These are phyloP conservation scores for Eutolmus rufibarbis DNA, from an alignment of 2,888 invertebrate species.

Conservation along the genomic window DNA sequence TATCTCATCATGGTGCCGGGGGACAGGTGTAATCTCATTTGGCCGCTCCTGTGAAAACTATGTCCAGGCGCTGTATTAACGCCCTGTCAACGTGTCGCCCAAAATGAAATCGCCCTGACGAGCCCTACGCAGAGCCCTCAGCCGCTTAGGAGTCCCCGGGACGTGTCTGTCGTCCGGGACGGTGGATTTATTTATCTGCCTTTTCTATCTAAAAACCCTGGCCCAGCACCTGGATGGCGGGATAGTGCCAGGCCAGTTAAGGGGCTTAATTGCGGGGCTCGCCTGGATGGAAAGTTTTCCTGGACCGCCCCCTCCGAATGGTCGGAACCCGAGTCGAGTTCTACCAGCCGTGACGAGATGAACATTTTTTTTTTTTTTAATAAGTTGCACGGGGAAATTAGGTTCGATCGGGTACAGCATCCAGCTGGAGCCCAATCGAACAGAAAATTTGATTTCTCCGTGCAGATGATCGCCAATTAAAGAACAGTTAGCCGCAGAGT, in stretches of 20 bases:
- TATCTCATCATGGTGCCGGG: neutral
- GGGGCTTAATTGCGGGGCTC: neutral
- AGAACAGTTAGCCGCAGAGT: neutral
- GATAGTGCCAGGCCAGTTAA: neutral
- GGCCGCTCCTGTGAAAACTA: constrained; percentile 2
- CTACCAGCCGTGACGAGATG: neutral
- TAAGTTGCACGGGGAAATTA: neutral
- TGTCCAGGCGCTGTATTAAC: neutral
- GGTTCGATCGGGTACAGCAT: neutral
- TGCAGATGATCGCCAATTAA: constrained; percentile 1
- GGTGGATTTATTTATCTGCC: constrained; percentile 15
- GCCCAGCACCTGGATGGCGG: neutral
- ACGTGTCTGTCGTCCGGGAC: neutral
- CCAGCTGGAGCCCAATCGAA: neutral
- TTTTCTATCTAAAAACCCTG: constrained; percentile 8
- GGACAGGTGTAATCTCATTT: constrained; percentile 34
- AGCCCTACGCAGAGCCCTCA: neutral
- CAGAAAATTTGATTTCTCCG: constrained; percentile 1
- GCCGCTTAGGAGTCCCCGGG: neutral
- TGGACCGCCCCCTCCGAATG: neutral
- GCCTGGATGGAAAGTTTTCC: neutral
- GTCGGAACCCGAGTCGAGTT: neutral
- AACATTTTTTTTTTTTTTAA: neutral
- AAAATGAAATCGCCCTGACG: constrained; percentile 17
- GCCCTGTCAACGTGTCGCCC: constrained; percentile 21